Percentiles rank a stretch among this genome's conserved stretches.
Conservation (phyloP, 2,797 vertebrate genomes). For the Schizothorax lantsangensis region DNA sequence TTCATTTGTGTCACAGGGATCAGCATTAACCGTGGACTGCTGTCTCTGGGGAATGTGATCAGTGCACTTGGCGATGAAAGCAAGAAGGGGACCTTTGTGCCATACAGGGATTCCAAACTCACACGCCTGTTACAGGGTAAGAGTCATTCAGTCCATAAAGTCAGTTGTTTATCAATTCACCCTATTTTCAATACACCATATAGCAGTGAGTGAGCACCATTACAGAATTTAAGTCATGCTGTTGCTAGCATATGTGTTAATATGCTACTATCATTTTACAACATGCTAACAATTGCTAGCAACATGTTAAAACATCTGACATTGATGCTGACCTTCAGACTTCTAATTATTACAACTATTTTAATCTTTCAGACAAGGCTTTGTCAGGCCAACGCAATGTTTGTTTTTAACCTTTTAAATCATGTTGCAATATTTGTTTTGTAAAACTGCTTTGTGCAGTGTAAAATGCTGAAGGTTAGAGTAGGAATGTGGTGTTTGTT, state of each 20-base stretch:
- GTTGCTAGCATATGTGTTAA: neutral
- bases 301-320: neutral
- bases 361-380: neutral
- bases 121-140: conserved; percentile 89
- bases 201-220: neutral
- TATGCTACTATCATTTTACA: neutral
- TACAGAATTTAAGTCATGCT: neutral
- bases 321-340: neutral
- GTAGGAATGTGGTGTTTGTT: neutral
- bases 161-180: neutral
- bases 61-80: conserved; percentile 88
- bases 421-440: neutral
- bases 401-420: neutral
- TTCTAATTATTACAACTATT: neutral
- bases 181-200: neutral
- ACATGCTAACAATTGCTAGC: neutral
- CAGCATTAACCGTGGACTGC: conserved; percentile 94
- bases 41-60: conserved; percentile 91
- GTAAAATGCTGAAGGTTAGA: neutral
- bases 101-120: conserved; percentile 91
- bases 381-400: neutral
- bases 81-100: conserved; percentile 87
- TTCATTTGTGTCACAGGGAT: conserved; percentile 80
- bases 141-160: neutral
- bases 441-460: neutral